These are phyloP conservation scores for Tipula unca DNA, from an alignment of 2,888 invertebrate species.

Conservation along the genomic window DNA sequence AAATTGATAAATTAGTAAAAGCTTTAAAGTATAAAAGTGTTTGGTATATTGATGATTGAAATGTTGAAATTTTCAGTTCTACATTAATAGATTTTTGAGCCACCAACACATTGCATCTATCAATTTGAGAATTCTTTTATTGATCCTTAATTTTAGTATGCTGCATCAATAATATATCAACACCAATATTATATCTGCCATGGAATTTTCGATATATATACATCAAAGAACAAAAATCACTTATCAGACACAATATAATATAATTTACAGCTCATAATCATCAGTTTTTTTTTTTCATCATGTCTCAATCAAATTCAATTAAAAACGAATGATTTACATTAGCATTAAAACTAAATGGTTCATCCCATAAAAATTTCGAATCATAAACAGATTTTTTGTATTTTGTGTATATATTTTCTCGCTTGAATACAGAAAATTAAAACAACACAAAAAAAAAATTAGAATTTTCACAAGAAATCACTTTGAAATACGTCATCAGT, in stretches of 20 bases:
- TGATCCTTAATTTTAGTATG: too few relatives aligned
- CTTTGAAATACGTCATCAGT: background rate
- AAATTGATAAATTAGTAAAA: too few relatives aligned
- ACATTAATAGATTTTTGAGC: too few relatives aligned
- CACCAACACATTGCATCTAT: too few relatives aligned
- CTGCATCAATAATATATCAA: too few relatives aligned
- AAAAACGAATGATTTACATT: slow-evolving; percentile 1
- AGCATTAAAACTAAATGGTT: background rate
- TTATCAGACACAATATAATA: background rate
- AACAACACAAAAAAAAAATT: background rate
- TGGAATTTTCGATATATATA: background rate
- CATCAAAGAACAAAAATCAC: background rate
- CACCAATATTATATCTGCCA: background rate
- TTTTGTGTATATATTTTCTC: background rate
- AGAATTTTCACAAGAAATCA: background rate
- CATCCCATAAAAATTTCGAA: background rate
- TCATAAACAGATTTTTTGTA: background rate
- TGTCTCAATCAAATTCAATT: background rate
- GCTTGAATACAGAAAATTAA: background rate
- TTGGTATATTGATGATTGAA: too few relatives aligned
- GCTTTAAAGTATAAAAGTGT: too few relatives aligned
- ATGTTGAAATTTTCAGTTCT: too few relatives aligned
- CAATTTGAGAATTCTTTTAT: too few relatives aligned
- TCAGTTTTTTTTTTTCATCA: background rate
- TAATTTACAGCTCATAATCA: background rate